Percentiles rank a stretch among this genome's conserved stretches.
phyloP scores from a whole-genome alignment of 2,797 vertebrate genomes.

The Meda fulgida region DNA sequence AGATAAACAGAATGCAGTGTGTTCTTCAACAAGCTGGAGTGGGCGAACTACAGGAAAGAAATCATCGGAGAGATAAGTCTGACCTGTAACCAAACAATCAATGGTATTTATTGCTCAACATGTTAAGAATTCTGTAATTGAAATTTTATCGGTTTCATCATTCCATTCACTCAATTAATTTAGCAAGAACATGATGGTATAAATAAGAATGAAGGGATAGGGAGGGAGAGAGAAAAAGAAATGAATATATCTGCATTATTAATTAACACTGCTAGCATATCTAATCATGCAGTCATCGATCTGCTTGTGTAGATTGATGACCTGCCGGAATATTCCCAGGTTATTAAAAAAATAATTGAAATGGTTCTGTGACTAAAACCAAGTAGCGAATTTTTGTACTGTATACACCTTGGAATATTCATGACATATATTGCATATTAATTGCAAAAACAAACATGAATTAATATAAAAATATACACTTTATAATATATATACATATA shows the following conservation, averaged over 20 bases:
- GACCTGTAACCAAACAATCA: not conserved
- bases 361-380: slow-evolving; percentile 51
- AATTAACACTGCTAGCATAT: slow-evolving; percentile 58
- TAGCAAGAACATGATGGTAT: slow-evolving; percentile 9
- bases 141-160: not conserved
- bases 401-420: not conserved
- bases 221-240: slow-evolving; percentile 31
- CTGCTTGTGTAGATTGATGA: slow-evolving; percentile 53
- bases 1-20: slow-evolving; percentile 22
- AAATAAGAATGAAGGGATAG: slow-evolving; percentile 10
- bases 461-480: not conserved
- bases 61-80: slow-evolving; percentile 21
- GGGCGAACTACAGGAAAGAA: slow-evolving; percentile 13
- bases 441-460: not conserved
- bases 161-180: not conserved
- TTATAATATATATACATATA: not conserved
- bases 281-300: slow-evolving; percentile 54
- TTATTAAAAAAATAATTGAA: slow-evolving; percentile 62
- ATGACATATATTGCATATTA: not conserved
- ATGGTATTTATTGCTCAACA: not conserved
- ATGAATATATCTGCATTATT: slow-evolving; percentile 53
- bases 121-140: not conserved
- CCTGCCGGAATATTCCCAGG: slow-evolving; percentile 50
- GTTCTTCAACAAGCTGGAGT: slow-evolving; percentile 13
- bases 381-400: slow-evolving; percentile 38